phyloP scores from a whole-genome alignment of 64 coral and sea anemone species.

The Pocillopora damicornis region DNA sequence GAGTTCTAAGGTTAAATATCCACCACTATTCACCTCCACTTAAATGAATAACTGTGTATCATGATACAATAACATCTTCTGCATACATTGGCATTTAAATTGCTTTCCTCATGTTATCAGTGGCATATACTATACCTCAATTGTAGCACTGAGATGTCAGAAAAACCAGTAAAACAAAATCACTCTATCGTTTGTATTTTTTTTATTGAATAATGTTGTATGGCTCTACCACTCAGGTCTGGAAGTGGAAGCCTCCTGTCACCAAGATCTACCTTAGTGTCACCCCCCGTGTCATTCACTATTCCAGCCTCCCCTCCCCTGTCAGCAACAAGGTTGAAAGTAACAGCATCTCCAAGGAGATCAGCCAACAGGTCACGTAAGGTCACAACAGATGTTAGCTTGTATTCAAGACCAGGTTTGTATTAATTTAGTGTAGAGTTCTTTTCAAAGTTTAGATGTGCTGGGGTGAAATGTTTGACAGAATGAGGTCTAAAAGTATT shows the following conservation, averaged over 20 bases:
- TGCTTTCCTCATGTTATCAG: too few relatives aligned
- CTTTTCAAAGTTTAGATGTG: neutral
- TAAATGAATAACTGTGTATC: too few relatives aligned
- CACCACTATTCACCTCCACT: too few relatives aligned
- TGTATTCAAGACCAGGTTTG: slow-evolving; percentile 33
- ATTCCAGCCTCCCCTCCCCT: slow-evolving; percentile 17
- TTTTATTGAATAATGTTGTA: neutral
- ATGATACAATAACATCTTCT: too few relatives aligned
- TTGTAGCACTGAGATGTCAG: too few relatives aligned
- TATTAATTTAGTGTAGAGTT: neutral
- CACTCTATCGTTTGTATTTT: neutral
- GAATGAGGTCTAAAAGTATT: too few relatives aligned
- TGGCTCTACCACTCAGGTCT: slow-evolving; percentile 11
- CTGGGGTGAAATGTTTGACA: neutral
- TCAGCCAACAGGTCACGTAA: neutral
- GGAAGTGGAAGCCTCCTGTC: slow-evolving; percentile 34
- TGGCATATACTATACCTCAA: too few relatives aligned
- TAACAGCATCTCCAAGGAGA: slow-evolving; percentile 19
- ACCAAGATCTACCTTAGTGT: slow-evolving; percentile 37
- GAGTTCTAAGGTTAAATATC: too few relatives aligned
- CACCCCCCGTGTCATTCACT: slow-evolving; percentile 8
- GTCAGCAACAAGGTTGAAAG: slow-evolving; percentile 38
- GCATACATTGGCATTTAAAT: too few relatives aligned
- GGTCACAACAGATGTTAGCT: neutral
- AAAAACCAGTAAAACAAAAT: too few relatives aligned